Evolutionary conservation across 1,140 invertebrate genomes (phyloP), one percentile per base, ranked within the genome.

Genomic region (Cardiocondyla obscurior): DNA sequence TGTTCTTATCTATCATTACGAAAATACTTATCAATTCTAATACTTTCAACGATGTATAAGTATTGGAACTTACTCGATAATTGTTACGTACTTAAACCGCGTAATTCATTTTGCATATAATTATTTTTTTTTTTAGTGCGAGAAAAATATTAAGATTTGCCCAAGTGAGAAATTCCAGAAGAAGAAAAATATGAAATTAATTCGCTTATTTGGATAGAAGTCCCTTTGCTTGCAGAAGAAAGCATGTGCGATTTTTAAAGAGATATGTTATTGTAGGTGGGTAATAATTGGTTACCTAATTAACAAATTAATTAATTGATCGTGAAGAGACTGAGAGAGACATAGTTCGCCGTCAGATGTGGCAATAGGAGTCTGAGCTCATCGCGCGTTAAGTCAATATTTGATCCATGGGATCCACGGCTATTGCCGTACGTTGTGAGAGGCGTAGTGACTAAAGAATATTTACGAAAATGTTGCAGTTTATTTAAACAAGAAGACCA

Each of bases 381-480:
- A 25, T 1, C 14, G 30, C 12, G 74, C 58, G 62, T 64, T 65
- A 55, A 22, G 57, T 62, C 81, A 89, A 90, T 88, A 91, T 90
- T 90, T 90, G 53, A 30, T 19, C 44, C 82, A 76, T 30, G 25
- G 65, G 57, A 62, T 81, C 33, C 46, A 30, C 8, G 69, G 77
- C 62, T 57, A 69, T 84, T 51, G 53, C 39, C 69, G 64, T 42
- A 55, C 42, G 42, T 22, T 14, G 49, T 62, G 60, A 22, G 60
- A 22, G 64, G 30, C 39, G 25, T 39, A 3, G 36, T 19, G 36
- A 74, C 2, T 25, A 53, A 25, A 58, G 73, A 76, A 57, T 72
- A 81, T 88, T 64, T 64, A 57, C 16, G 25, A 76, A 82, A 88
- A 76, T 84, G 30, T 64, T n/a, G 49, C 42, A 36, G 49, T 30